Conservation (phyloP, 2,797 vertebrate genomes). For the Rallus crepitans region DNA sequence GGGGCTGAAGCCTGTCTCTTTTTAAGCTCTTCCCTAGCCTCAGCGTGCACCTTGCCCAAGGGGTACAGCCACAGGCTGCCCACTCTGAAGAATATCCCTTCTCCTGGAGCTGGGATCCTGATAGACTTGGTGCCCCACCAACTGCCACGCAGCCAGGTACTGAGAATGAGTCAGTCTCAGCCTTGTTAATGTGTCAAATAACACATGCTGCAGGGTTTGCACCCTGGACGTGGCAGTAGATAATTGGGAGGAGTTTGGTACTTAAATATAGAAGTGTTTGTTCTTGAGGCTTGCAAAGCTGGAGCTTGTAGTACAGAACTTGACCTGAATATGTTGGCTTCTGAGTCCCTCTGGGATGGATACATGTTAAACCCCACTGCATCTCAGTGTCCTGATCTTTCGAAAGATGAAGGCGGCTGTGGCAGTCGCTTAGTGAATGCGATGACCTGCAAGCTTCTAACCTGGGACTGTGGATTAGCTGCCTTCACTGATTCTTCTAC, state of each 20-base stretch:
- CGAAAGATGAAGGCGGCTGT: not conserved
- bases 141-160: not conserved
- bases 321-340: slow-evolving; percentile 49
- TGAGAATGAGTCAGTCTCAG: not conserved
- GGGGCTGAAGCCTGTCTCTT: not conserved
- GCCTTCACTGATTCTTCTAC: not conserved
- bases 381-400: not conserved
- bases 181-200: not conserved
- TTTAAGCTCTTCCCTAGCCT: not conserved
- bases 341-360: not conserved
- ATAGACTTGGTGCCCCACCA: not conserved
- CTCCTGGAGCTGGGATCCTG: not conserved
- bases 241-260: slow-evolving; percentile 9
- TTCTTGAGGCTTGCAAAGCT: not conserved
- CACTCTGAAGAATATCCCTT: not conserved
- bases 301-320: slow-evolving; percentile 30
- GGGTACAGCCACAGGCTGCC: not conserved
- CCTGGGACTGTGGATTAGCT: not conserved
- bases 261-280: slow-evolving; percentile 68
- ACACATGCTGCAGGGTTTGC: not conserved
- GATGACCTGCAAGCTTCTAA: not conserved
- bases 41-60: not conserved
- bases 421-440: slow-evolving; percentile 13
- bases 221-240: not conserved
- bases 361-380: not conserved